A percentile compares a stretch with the other conserved stretches of the same genome.
phyloP scores from a whole-genome alignment of 2,888 invertebrate genomes.

The Torymus texanus region DNA sequence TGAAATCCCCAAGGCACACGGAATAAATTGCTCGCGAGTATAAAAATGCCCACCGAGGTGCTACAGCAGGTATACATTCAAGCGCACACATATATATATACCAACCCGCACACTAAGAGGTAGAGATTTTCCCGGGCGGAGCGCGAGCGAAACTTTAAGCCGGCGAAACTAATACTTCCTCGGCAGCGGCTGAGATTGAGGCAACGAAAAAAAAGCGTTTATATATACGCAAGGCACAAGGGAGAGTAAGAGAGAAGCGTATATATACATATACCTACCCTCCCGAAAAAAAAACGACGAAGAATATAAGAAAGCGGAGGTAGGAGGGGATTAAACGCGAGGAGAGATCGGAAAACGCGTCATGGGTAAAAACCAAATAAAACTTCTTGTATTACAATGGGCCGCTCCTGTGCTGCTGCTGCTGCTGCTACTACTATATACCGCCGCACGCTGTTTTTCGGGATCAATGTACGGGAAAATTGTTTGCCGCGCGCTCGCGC shows the following conservation, averaged over 20 bases:
- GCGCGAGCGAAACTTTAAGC: slow-evolving; percentile 39
- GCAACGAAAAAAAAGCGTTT: neutral
- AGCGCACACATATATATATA: neutral
- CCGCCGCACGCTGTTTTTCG: slow-evolving; percentile 44
- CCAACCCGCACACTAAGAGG: too few relatives aligned
- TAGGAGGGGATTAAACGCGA: slow-evolving; percentile 13
- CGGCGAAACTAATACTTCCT: slow-evolving; percentile 53
- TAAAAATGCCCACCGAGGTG: slow-evolving; percentile 18
- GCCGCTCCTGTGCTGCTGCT: neutral
- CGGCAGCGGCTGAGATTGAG: neutral
- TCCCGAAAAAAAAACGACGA: neutral
- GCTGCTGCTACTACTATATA: too few relatives aligned
- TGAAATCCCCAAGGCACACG: slow-evolving; percentile 26
- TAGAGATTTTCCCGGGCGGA: slow-evolving; percentile 7
- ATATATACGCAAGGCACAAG: neutral
- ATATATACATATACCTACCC: too few relatives aligned
- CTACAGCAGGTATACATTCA: slow-evolving; percentile 8
- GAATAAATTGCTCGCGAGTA: slow-evolving; percentile 19
- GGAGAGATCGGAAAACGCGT: slow-evolving; percentile 16
- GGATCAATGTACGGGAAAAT: slow-evolving; percentile 55
- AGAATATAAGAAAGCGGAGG: slow-evolving; percentile 17
- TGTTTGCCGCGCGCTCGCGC: slow-evolving; percentile 30
- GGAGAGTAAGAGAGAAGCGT: neutral
- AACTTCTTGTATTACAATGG: slow-evolving; percentile 36
- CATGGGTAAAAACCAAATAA: slow-evolving; percentile 33